Evolutionary conservation across 2,888 invertebrate genomes (phyloP).

Genomic region (Suillia variegata): DNA sequence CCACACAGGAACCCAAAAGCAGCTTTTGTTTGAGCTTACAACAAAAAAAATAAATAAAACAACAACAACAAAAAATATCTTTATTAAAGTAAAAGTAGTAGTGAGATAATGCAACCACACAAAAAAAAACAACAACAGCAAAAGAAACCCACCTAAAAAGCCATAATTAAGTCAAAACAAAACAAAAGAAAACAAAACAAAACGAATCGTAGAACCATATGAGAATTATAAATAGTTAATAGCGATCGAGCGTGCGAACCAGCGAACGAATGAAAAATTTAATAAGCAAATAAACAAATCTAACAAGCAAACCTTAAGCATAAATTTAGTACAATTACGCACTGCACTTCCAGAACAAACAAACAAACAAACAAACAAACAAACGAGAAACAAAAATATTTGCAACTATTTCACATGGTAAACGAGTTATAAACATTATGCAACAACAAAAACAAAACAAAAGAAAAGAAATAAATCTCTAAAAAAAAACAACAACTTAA

Average conservation of each 20-base stretch:
- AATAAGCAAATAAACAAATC: no score
- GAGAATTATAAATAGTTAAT: background rate
- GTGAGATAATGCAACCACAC: conserved; percentile 14
- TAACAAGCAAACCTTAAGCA: background rate
- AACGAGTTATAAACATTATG: conserved; percentile 49
- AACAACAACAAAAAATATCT: no score
- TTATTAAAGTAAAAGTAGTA: no score
- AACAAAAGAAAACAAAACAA: background rate
- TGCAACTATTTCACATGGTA: conserved; percentile 34
- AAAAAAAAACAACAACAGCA: conserved; percentile 13
- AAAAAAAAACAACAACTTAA: conserved; percentile 11
- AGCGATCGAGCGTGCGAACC: no score
- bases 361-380: no score
- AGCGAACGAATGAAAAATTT: background rate
- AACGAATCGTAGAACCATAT: background rate
- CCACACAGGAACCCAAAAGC: conserved; percentile 1
- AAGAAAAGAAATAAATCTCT: conserved; percentile 34
- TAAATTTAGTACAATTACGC: conserved; percentile 35
- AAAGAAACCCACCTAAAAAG: conserved; percentile 2
- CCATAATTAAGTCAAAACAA: background rate
- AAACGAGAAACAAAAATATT: no score
- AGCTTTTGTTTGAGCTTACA: conserved; percentile 15
- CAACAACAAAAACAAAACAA: conserved; percentile 25
- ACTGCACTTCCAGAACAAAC: no score
- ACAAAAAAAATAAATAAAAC: conserved; percentile 21